phyloP scores from a whole-genome alignment of 2,888 invertebrate genomes.

The Erynnis tages region DNA sequence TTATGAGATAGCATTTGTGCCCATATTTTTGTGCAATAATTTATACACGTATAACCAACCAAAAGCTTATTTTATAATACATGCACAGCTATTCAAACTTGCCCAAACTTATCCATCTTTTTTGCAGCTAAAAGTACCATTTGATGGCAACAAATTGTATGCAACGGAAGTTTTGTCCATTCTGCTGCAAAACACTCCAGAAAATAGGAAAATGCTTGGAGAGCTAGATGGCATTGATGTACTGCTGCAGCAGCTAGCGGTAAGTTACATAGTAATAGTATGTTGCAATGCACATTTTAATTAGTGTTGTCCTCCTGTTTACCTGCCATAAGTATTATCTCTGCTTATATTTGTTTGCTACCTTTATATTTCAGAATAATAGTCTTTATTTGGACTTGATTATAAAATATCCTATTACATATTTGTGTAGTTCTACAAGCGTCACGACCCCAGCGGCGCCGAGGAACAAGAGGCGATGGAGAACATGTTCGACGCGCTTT shows the following conservation, averaged over 20 bases:
- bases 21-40: no score
- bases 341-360: no score
- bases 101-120: background rate
- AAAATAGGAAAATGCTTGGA: constrained; percentile 91
- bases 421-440: constrained; percentile 87
- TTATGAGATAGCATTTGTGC: no score
- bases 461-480: constrained; percentile 99
- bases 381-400: no score
- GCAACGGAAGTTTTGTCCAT: constrained; percentile 98
- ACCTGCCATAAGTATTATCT: no score
- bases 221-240: constrained; percentile 98
- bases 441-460: constrained; percentile 93
- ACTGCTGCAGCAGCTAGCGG: constrained; percentile 95
- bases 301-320: no score
- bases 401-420: background rate
- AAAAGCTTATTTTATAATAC: no score
- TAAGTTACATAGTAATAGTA: constrained; percentile 59
- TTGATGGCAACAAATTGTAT: constrained; percentile 97
- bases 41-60: no score
- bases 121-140: constrained; percentile 88
- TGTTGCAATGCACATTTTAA: no score
- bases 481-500: constrained; percentile 97
- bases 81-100: no score
- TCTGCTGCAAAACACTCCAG: constrained; percentile 93
- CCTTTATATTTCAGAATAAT: no score